phyloP scores from a whole-genome alignment of 2,797 vertebrate species.

The Odontamblyopus lacepedii region DNA sequence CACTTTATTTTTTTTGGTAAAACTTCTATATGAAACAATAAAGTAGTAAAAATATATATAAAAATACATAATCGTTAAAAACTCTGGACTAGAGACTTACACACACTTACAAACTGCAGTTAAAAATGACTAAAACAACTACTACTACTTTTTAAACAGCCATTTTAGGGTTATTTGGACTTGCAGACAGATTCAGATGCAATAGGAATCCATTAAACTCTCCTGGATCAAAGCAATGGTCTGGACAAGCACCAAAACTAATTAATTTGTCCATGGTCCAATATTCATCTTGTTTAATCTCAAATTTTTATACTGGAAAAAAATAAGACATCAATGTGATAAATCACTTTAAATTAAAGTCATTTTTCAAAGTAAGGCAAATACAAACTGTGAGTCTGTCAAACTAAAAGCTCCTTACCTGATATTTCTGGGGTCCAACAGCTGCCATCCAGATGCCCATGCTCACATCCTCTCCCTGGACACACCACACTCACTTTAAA shows the following conservation, averaged over 20 bases:
- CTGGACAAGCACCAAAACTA: neutral
- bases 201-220: neutral
- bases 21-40: no score
- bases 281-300: neutral
- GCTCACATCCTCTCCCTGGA: slow-evolving; percentile 96
- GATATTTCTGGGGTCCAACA: slow-evolving; percentile 89
- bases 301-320: neutral
- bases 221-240: neutral
- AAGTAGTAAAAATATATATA: no score
- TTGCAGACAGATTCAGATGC: neutral
- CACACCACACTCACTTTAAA: slow-evolving; percentile 20
- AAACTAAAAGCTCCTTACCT: slow-evolving; percentile 70
- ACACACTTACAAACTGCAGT: no score
- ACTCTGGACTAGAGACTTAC: no score
- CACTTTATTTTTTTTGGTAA: no score
- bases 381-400: neutral
- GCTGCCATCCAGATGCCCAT: slow-evolving; percentile 99
- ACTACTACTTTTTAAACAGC: neutral
- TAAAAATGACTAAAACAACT: no score
- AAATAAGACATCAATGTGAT: neutral
- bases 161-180: neutral
- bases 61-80: no score
- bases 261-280: neutral
- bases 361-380: neutral
- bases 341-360: neutral